Base-by-base conservation (phyloP, 2,797 vertebrate species). In the Sciurus vulgaris region DNA sequence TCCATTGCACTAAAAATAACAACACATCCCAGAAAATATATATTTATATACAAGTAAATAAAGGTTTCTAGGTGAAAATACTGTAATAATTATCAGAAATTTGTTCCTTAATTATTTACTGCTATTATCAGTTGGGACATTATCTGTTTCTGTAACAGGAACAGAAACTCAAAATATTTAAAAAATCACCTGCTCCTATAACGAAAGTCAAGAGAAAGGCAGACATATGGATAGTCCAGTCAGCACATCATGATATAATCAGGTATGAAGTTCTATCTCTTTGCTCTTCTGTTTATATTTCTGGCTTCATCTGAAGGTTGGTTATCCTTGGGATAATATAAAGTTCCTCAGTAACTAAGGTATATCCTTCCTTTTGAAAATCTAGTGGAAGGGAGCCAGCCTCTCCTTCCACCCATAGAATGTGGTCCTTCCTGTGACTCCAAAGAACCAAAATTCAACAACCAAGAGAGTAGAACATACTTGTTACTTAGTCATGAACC, bases 1-100 rank as follows among this genome's bases (percentile, higher is more conserved):
- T 85, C 6, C 15, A 65, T 87, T 82, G 18, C 4, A 56, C n/a
- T 92, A 79, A 92, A 85, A 96, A 51, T 79, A 59, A 70, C 7
- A 76, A 10, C 22, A 9, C 17, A 78, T 12, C 8, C n/a, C 22
- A 59, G 30, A 72, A 95, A 65, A 22, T 65, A 49, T 74, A 35
- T 67, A 33, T 54, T 14, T 88, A 65, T 6, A 49, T 5, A 72
- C 5, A 9, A 44, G 4, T 86, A 47, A 85, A 82, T 84, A 93
- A 91, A 94, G 6, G 2, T n/a, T 92, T 92, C 12, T 26, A 41
- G 28, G 33, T 74, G 1, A 91, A 91, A 79, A 38, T 41, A 61
- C 0, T 73, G 2, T 12, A 91, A 74, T 83, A 69, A 89, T 86
- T 70, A 30, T 44, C 20, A 41, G 1, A 77, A 47, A 4, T 20